Evolutionary conservation across 2,888 invertebrate genomes (phyloP).

Genomic region (Plebejus argus): DNA sequence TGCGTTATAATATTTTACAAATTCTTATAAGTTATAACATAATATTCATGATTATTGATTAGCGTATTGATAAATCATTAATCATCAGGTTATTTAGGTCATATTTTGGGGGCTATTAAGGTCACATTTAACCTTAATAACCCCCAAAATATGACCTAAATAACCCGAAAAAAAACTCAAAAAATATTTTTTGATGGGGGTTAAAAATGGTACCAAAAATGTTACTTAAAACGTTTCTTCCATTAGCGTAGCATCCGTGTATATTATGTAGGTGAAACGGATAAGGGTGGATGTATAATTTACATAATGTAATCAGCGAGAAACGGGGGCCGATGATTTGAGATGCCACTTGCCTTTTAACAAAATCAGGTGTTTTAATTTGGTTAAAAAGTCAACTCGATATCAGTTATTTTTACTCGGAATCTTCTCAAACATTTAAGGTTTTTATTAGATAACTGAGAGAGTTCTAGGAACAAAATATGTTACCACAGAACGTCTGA

Average conservation of each 20-base stretch:
- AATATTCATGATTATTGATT: too few species aligned
- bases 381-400: slow-evolving; percentile 57
- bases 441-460: too few species aligned
- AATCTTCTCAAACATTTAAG: not conserved
- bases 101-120: too few species aligned
- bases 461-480: not conserved
- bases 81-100: too few species aligned
- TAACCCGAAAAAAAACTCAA: not conserved
- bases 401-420: slow-evolving; percentile 21
- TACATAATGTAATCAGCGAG: slow-evolving; percentile 72
- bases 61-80: too few species aligned
- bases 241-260: slow-evolving; percentile 47
- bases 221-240: slow-evolving; percentile 26
- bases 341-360: slow-evolving; percentile 54
- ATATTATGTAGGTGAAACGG: slow-evolving; percentile 60
- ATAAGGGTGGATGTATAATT: slow-evolving; percentile 57
- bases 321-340: slow-evolving; percentile 66
- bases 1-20: not conserved
- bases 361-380: slow-evolving; percentile 65
- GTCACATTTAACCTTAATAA: too few species aligned
- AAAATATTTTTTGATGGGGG: not conserved
- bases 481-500: not conserved
- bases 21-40: too few species aligned
- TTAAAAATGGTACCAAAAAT: not conserved
- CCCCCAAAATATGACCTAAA: too few species aligned